Evolutionary conservation across 2,888 invertebrate genomes (phyloP).

Genomic region (Nipponacmea schrenckii): DNA sequence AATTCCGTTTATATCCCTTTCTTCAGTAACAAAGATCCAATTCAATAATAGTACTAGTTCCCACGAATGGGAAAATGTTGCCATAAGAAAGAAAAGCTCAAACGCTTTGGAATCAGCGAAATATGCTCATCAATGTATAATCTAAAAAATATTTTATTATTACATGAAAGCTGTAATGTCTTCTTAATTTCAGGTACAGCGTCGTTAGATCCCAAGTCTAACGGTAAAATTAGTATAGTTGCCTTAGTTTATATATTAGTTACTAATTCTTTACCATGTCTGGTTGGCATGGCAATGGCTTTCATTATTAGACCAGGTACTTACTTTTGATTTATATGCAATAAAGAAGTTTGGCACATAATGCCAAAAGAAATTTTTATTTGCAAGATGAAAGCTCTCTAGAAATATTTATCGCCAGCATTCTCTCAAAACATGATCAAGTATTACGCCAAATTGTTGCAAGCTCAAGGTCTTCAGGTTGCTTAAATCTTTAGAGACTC

Average conservation of each 20-base stretch:
- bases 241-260: conserved; percentile 32
- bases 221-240: conserved; percentile 34
- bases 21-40: no score
- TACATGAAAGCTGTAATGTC: no score
- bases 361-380: no score
- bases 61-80: not conserved
- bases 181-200: conserved; percentile 30
- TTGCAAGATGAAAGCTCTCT: no score
- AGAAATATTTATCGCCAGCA: no score
- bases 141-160: not conserved
- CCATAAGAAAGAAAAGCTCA: not conserved
- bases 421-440: no score
- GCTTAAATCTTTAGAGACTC: no score
- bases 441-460: no score
- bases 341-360: no score
- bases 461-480: no score
- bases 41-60: no score
- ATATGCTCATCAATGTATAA: not conserved
- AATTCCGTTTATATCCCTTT: not conserved
- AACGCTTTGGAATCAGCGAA: not conserved
- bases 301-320: conserved; percentile 35
- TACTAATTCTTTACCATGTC: conserved; percentile 30
- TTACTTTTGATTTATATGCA: not conserved
- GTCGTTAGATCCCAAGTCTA: conserved; percentile 36
- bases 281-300: conserved; percentile 30